These are phyloP conservation scores for Oxyruncus cristatus DNA, from an alignment of 2,113 vertebrate species.

Conservation along the genomic window DNA sequence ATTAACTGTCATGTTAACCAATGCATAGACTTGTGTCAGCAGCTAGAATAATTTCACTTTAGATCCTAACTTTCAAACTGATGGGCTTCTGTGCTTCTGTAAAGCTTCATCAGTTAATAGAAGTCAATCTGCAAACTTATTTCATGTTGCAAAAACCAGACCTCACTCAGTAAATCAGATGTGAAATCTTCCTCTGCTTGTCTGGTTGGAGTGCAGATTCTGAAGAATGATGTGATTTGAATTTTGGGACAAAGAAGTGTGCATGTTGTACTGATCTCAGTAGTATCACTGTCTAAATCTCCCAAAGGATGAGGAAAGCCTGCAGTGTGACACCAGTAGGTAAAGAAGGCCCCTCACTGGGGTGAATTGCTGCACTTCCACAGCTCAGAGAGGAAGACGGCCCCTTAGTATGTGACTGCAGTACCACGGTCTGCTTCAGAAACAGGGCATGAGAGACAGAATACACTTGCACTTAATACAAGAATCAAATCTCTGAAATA, in stretches of 20 bases:
- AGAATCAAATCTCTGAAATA: neutral
- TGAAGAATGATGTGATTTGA: neutral
- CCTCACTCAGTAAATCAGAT: neutral
- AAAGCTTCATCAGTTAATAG: neutral
- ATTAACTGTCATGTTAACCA: neutral
- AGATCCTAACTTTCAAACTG: neutral
- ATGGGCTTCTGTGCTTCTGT: neutral
- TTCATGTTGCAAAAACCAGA: neutral
- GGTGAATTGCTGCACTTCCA: neutral
- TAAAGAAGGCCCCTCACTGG: rapidly evolving
- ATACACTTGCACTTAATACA: neutral
- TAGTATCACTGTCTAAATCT: neutral
- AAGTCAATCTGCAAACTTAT: neutral
- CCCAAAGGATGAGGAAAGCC: neutral
- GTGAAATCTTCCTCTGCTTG: neutral
- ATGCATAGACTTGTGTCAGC: neutral
- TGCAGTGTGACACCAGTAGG: neutral
- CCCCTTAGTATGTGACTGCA: neutral
- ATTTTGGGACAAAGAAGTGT: neutral
- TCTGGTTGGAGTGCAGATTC: neutral
- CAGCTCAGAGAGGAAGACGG: neutral
- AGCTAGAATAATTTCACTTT: neutral
- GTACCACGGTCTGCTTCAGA: neutral
- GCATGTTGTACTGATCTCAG: neutral
- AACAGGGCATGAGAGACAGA: neutral